These are phyloP conservation scores for Colletes collaris DNA, from an alignment of 2,888 invertebrate species.

Conservation along the genomic window DNA sequence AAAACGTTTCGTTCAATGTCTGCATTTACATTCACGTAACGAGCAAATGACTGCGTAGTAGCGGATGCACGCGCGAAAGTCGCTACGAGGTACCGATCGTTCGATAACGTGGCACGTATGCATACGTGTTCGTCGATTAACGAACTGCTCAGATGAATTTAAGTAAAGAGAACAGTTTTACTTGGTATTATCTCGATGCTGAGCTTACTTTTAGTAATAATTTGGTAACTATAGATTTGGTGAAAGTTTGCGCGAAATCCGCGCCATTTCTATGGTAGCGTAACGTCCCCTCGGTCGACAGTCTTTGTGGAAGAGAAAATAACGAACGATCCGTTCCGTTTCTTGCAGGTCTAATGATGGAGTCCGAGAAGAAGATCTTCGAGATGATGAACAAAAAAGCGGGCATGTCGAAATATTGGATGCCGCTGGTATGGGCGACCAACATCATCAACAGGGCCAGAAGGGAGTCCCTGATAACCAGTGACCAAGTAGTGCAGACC, in stretches of 20 bases:
- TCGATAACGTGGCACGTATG: conserved; percentile 23
- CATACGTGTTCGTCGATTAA: conserved; percentile 42
- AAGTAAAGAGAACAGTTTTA: not conserved
- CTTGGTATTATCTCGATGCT: not conserved
- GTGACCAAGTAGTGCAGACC: conserved; percentile 96
- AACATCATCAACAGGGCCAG: conserved; percentile 95
- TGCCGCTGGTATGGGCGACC: conserved; percentile 96
- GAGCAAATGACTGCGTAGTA: conserved; percentile 22
- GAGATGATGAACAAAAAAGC: conserved; percentile 95
- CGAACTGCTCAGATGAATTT: conserved; percentile 36
- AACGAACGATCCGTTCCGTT: conserved; percentile 25
- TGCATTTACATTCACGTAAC: conserved; percentile 29
- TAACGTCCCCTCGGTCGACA: too few relatives aligned
- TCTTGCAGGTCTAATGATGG: conserved; percentile 92
- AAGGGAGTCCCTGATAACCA: conserved; percentile 92
- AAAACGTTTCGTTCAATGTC: conserved; percentile 8
- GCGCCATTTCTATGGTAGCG: too few relatives aligned
- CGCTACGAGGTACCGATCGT: conserved; percentile 22
- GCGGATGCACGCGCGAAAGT: conserved; percentile 46
- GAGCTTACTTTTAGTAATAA: conserved; percentile 13
- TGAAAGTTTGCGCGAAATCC: conserved; percentile 31
- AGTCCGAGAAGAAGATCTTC: conserved; percentile 95
- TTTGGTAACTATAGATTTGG: conserved; percentile 26
- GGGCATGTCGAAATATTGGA: conserved; percentile 96
- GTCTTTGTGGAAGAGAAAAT: conserved; percentile 9